A percentile compares a stretch with the other conserved stretches of the same genome.
These are phyloP conservation scores for Capromys pilorides DNA, from an alignment of 2,797 vertebrate genomes.

Conservation along the genomic window DNA sequence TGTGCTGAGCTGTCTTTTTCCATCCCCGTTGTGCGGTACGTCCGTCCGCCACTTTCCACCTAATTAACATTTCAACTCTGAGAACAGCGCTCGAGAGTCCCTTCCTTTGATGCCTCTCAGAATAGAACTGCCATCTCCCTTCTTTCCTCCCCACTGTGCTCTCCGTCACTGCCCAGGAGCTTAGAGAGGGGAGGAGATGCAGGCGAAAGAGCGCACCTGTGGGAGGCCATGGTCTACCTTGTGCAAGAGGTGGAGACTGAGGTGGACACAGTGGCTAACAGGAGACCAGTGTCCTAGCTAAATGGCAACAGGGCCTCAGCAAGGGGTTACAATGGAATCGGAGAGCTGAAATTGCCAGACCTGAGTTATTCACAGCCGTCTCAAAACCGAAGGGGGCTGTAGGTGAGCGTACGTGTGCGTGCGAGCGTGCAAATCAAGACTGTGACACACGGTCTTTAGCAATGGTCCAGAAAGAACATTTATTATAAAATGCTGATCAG, in stretches of 20 bases:
- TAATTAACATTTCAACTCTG: conserved; percentile 36
- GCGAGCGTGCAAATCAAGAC: not conserved
- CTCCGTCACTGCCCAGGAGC: not conserved
- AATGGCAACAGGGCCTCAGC: not conserved
- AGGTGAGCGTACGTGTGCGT: not conserved
- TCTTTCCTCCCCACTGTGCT: not conserved
- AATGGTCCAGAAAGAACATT: not conserved
- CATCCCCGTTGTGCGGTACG: not conserved
- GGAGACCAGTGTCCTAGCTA: not conserved
- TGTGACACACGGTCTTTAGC: not conserved
- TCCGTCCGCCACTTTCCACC: not conserved
- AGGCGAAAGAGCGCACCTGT: not conserved
- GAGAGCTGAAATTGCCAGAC: not conserved
- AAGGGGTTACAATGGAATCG: not conserved
- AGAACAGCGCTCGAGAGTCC: not conserved
- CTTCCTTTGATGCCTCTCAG: conserved; percentile 56
- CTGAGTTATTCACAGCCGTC: not conserved
- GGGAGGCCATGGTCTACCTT: not conserved
- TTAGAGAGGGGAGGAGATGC: not conserved
- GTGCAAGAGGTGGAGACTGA: too few relatives aligned
- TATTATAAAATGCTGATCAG: not conserved
- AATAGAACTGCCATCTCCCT: conserved; percentile 2
- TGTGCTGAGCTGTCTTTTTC: not conserved
- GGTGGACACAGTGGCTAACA: not conserved
- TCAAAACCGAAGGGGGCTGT: not conserved